Evolutionary conservation across 1,140 invertebrate genomes (phyloP).

Genomic region (Bombus consobrinus): DNA sequence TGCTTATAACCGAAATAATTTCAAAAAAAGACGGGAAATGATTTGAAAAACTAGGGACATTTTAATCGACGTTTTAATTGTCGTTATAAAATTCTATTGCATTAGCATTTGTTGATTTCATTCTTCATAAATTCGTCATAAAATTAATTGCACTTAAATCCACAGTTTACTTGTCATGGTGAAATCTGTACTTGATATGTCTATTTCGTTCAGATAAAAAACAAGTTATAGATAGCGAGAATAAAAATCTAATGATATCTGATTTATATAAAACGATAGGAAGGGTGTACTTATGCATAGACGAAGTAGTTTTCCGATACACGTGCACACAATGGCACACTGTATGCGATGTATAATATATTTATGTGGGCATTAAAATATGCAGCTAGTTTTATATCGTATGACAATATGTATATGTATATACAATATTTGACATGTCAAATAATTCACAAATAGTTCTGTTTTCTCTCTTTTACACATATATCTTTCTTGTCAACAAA

Average conservation of each 20-base stretch:
- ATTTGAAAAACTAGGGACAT: not conserved
- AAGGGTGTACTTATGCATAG: slow-evolving; percentile 46
- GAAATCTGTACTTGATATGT: slow-evolving; percentile 12
- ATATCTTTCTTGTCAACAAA: slow-evolving; percentile 70
- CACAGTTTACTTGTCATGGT: slow-evolving; percentile 23
- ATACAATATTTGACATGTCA: slow-evolving; percentile 78
- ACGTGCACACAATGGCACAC: slow-evolving; percentile 53
- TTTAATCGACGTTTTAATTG: slow-evolving; percentile 11
- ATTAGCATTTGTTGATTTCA: not conserved
- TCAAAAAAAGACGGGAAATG: not conserved
- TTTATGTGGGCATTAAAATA: slow-evolving; percentile 73
- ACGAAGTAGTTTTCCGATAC: slow-evolving; percentile 59
- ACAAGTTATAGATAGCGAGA: slow-evolving; percentile 37
- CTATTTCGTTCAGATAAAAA: slow-evolving; percentile 38
- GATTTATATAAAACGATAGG: slow-evolving; percentile 49
- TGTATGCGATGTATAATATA: slow-evolving; percentile 68
- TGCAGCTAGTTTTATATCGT: slow-evolving; percentile 73
- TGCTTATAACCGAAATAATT: not conserved
- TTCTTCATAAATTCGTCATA: slow-evolving; percentile 25
- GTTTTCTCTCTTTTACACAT: slow-evolving; percentile 52
- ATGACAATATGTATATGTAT: slow-evolving; percentile 76
- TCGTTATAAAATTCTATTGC: slow-evolving; percentile 6
- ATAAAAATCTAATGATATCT: slow-evolving; percentile 35
- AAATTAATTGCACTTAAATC: slow-evolving; percentile 27
- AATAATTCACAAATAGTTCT: slow-evolving; percentile 72